Base-by-base conservation (phyloP, 2,888 invertebrate species). In the Drosophila imparisetae region DNA sequence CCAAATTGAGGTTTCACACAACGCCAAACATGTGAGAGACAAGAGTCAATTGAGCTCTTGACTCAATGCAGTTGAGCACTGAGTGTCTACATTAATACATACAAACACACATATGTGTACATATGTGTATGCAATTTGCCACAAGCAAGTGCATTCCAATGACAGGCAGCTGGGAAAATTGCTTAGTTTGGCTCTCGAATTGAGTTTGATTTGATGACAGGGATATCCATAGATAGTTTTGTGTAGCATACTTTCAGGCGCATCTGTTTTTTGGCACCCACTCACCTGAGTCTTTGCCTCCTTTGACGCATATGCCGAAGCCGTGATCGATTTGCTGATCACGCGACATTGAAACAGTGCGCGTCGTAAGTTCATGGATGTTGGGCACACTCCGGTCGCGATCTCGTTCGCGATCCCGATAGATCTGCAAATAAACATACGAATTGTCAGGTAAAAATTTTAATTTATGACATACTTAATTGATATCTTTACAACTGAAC, bases 291-390 rank as follows among this genome's bases (percentile, higher is more conserved):
- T 97, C 97, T 94, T 97, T 97, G 85, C 97, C 97, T 91, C 97
- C 97, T 93, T 97, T 97, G 92, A 97, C 97, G 94, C 97, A 97
- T 91, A 97, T 97, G 75, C 97, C 97, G 93, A 97, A 97, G 72
- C 97, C 97, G 92, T 97, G 97, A 91, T 96, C 96, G 74, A 96
- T 95, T 57, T 95, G 95, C 62, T 95, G 95, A 92, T 97, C 97
- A 78, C 97, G 94, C 86, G 96, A 95, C 97, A 97, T 97, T 93
- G 96, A 96, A 91, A 97, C 96, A 74, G 97, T 97, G 89, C 97
- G 94, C 83, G 97, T 97, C 88, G 96, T 94, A 88, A 97, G 95
- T 93, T 96, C 96, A 90, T 96, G 95, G 76, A 95, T 94, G 93
- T 94, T 95, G 92, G 94, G 95, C 94, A 94, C 95, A 94, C 93